These are phyloP conservation scores for Aeoliscus strigatus DNA, from an alignment of 2,797 vertebrate species.

Conservation along the genomic window DNA sequence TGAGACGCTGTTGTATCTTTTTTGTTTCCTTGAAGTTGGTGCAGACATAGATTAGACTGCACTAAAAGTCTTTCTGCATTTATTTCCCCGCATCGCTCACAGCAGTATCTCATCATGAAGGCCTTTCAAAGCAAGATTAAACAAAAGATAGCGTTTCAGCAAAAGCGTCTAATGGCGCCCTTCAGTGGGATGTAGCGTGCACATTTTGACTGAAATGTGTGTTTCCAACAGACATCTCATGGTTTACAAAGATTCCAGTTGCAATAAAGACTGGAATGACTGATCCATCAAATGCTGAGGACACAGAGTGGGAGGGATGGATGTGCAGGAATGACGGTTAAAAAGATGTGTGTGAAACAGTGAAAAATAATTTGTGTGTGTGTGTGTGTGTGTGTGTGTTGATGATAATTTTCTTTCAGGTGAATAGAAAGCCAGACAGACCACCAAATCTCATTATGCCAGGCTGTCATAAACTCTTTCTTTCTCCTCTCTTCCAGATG, in stretches of 20 bases:
- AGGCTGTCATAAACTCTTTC: constrained; percentile 55
- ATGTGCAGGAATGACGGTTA: constrained; percentile 28
- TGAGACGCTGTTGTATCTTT: constrained; percentile 10
- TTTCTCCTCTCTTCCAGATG: constrained; percentile 59
- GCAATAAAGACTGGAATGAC: constrained; percentile 36
- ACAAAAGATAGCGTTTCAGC: constrained; percentile 9
- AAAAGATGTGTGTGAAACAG: constrained; percentile 37
- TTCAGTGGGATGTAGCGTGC: background rate
- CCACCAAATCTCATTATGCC: constrained; percentile 61
- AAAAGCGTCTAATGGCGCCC: constrained; percentile 6
- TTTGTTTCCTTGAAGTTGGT: too few species aligned
- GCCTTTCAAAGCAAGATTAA: constrained; percentile 23
- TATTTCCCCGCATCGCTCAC: constrained; percentile 14
- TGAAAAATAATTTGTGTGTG: constrained; percentile 26
- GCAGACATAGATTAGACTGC: constrained; percentile 13
- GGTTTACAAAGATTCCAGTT: constrained; percentile 16
- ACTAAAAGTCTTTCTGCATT: constrained; percentile 20
- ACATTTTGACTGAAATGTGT: constrained; percentile 15
- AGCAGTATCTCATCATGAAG: constrained; percentile 14
- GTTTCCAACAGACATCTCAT: constrained; percentile 9
- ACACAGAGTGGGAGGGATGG: constrained; percentile 20
- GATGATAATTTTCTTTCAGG: constrained; percentile 59
- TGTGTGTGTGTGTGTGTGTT: constrained; percentile 27
- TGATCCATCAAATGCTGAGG: constrained; percentile 46
- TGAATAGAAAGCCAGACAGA: constrained; percentile 53